A percentile compares a stretch with the other conserved stretches of the same genome.
phyloP scores from a whole-genome alignment of 1,140 invertebrate genomes.

The honey bee (Apis mellifera) region Amel_HAv3.1 CM009932.2:7382001-7382500 shows the following conservation, averaged over 20 bases:
- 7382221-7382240: slow-evolving; percentile 66
- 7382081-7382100: slow-evolving; percentile 64
- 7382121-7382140: slow-evolving; percentile 33
- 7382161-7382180: slow-evolving; percentile 37
- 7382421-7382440: slow-evolving; percentile 22
- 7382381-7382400: neutral
- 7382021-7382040: slow-evolving; percentile 15
- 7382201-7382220: slow-evolving; percentile 48
- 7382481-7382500: slow-evolving; percentile 15
- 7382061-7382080: slow-evolving; percentile 29
- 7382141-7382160: neutral
- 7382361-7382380: slow-evolving; percentile 32
- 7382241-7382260: too few relatives aligned
- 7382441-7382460: slow-evolving; percentile 10
- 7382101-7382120: slow-evolving; percentile 64
- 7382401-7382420: neutral
- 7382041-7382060: neutral
- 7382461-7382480: neutral
- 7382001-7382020: slow-evolving; percentile 36
- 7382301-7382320: slow-evolving; percentile 57
- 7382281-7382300: neutral
- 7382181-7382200: neutral
- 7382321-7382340: slow-evolving; percentile 28
- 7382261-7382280: slow-evolving; percentile 56
- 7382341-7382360: slow-evolving; percentile 20